A percentile compares a stretch with the other conserved stretches of the same genome.
Conservation (phyloP, 1,140 invertebrate genomes). For the Ceratosolen solmsi region DNA sequence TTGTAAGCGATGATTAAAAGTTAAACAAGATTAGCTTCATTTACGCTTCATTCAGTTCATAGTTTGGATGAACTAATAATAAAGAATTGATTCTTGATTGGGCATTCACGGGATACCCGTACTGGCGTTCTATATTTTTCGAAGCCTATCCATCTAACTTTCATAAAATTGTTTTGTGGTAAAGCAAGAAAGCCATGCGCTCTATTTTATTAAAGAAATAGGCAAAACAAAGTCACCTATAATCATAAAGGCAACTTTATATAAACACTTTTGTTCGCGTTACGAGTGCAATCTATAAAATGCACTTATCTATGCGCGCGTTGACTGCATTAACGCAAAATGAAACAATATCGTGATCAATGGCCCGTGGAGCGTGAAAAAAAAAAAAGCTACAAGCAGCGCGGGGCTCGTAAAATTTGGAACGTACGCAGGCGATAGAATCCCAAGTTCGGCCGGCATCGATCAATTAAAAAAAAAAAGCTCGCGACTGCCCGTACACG, state of each 20-base stretch:
- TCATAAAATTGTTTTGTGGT: not conserved
- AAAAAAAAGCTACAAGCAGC: not conserved
- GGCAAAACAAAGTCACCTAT: not conserved
- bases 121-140: not conserved
- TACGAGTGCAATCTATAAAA: not conserved
- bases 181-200: not conserved
- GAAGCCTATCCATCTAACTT: not conserved
- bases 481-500: not conserved
- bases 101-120: not conserved
- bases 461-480: not conserved
- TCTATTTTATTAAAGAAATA: not conserved
- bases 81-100: constrained; percentile 30
- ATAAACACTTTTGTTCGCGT: not conserved
- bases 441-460: not conserved
- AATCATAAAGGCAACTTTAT: not conserved
- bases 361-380: not conserved
- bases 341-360: not conserved
- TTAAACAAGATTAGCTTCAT: not conserved
- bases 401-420: not conserved
- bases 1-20: not conserved
- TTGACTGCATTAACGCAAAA: not conserved
- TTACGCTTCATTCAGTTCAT: not conserved
- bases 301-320: not conserved
- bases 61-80: not conserved
- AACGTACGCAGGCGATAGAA: not conserved